Percentiles rank a stretch among this genome's conserved stretches.
Conservation (phyloP, 2,797 vertebrate species). For the Myotis planiceps region DNA sequence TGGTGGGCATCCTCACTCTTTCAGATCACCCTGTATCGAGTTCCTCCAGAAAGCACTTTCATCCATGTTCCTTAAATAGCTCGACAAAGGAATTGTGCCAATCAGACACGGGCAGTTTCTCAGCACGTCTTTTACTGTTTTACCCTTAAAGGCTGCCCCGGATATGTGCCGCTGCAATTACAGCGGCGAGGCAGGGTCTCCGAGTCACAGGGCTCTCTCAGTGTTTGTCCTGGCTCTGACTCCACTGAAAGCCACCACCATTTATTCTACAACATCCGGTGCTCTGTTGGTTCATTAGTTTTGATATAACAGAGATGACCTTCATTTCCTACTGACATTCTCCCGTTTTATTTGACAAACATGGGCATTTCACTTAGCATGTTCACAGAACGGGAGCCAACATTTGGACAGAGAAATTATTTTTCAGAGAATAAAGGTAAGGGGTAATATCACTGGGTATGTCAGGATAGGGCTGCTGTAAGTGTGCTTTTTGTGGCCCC, state of each 20-base stretch:
- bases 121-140: not conserved
- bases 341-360: not conserved
- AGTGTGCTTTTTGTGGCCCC: not conserved
- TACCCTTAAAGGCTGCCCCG: not conserved
- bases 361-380: not conserved
- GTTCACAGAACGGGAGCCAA: constrained; percentile 24
- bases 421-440: constrained; percentile 15
- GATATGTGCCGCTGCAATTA: not conserved
- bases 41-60: not conserved
- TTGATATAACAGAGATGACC: constrained; percentile 27
- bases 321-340: not conserved
- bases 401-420: not conserved
- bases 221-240: not conserved
- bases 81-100: constrained; percentile 27
- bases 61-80: not conserved
- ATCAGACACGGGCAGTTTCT: not conserved
- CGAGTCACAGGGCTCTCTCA: not conserved
- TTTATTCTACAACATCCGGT: not conserved
- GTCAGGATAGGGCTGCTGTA: not conserved
- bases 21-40: not conserved
- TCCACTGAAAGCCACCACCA: not conserved
- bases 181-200: not conserved
- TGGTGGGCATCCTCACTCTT: not conserved
- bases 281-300: not conserved
- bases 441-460: not conserved